A percentile compares a stretch with the other conserved stretches of the same genome.
These are phyloP conservation scores for Sinhomidia bicolor DNA, from an alignment of 2,888 invertebrate species.

Conservation along the genomic window DNA sequence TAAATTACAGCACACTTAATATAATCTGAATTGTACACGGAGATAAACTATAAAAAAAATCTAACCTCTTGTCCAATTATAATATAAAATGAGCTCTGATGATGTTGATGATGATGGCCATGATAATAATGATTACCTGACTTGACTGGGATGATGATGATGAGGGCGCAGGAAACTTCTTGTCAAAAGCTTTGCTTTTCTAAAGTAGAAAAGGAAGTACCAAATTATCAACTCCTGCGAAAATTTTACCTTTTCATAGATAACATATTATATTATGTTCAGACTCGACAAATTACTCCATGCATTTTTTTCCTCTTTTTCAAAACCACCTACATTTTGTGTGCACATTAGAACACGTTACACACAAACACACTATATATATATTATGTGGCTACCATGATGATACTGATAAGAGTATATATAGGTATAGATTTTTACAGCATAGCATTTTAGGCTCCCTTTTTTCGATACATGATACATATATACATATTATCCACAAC, in stretches of 20 bases:
- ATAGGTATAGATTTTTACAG: too few relatives aligned
- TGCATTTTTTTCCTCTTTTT: conserved; percentile 12
- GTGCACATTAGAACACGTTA: conserved; percentile 10
- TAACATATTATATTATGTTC: conserved; percentile 72
- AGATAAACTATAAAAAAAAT: background rate
- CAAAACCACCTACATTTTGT: conserved; percentile 38
- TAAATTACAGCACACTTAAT: background rate
- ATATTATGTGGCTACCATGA: background rate
- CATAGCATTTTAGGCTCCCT: too few relatives aligned
- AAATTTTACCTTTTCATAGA: conserved; percentile 77
- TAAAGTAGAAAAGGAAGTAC: conserved; percentile 79
- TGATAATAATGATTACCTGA: conserved; percentile 63
- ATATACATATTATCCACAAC: background rate
- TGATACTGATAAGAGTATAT: background rate
- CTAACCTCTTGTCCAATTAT: conserved; percentile 32
- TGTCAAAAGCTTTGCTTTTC: conserved; percentile 76
- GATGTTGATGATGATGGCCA: conserved; percentile 43
- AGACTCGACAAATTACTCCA: conserved; percentile 69
- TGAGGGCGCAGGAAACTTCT: conserved; percentile 79
- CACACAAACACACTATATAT: background rate
- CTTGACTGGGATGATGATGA: conserved; percentile 55
- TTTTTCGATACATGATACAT: too few relatives aligned
- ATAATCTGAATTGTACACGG: background rate
- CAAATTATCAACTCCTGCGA: conserved; percentile 80
- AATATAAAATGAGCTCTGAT: conserved; percentile 25